Evolutionary conservation across 2,888 invertebrate genomes (phyloP), one percentile per base, ranked within the genome.

Genomic region (Priocnemis perturbator): DNA sequence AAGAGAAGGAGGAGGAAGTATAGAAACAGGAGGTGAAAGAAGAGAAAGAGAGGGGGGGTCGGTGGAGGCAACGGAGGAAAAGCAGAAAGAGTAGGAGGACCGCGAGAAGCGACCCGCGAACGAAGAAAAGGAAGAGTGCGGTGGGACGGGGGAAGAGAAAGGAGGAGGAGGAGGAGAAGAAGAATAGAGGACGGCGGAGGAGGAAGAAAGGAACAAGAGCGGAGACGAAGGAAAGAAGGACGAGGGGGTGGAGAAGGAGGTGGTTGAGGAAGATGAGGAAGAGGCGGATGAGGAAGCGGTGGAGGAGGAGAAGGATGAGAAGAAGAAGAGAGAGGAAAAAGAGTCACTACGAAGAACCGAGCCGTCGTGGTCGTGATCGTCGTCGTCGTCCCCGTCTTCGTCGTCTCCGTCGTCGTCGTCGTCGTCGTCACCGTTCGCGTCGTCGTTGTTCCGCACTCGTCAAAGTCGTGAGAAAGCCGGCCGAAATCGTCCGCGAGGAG

Each of bases 401-500:
- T 47, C 66, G 66, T 55, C 30, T 20, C 26, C 60, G 47, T n/a
- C 53, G 26, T 48, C 48, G 30, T 57, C 71, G 77, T 69, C 76
- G 72, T 74, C 7, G 64, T 26, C 37, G 37, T 37, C 11, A 37
- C 14, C 37, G 37, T 37, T 11, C 48, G 21, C 45, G 60, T n/a
- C 58, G 57, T 52, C 48, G 48, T 48, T 60, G 23, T 48, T 47
- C 20, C 26, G 45, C 48, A 55, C 67, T 64, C 71, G 67, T 62
- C 69, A 63, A 60, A 67, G 69, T 53, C 73, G 68, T 67, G 79
- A 75, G 75, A 77, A 76, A 80, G 73, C 79, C 77, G 77, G 69
- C 60, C 80, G 78, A 75, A 70, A 80, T 75, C 71, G 79, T 72
- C 78, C 68, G 74, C 78, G 79, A 73, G 74, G 74, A 79, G 80